A percentile compares a stretch with the other conserved stretches of the same genome.
phyloP scores from a whole-genome alignment of 2,113 vertebrate genomes.

The Ovis aries region DNA sequence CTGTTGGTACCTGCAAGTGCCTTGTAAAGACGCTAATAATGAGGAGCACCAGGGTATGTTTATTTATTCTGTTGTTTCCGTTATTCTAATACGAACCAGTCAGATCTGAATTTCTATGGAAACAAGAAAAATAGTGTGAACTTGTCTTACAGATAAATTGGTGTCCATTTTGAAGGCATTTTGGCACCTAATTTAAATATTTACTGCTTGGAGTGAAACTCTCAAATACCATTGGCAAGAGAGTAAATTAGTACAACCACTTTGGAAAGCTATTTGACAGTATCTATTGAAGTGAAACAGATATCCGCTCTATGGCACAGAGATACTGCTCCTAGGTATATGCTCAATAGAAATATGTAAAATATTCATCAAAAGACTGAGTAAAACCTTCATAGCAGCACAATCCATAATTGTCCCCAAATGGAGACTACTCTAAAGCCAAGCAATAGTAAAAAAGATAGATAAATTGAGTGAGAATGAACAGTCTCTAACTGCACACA shows the following conservation, averaged over 20 bases:
- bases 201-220: background rate
- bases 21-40: background rate
- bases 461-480: background rate
- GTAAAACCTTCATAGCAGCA: background rate
- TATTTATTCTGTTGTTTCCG: background rate
- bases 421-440: background rate
- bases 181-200: slow-evolving; percentile 3
- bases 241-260: background rate
- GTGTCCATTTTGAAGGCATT: background rate
- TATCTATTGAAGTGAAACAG: background rate
- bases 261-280: background rate
- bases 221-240: background rate
- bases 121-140: background rate
- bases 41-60: background rate
- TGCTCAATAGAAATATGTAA: slow-evolving; percentile 18
- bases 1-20: background rate
- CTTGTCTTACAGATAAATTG: background rate
- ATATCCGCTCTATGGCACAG: background rate
- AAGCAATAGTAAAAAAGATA: background rate
- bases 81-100: background rate
- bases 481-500: background rate
- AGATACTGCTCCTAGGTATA: background rate
- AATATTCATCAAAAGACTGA: background rate
- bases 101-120: background rate
- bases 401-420: background rate